These are phyloP conservation scores for Morpho deidamia DNA, from an alignment of 2,888 invertebrate genomes.

Conservation along the genomic window DNA sequence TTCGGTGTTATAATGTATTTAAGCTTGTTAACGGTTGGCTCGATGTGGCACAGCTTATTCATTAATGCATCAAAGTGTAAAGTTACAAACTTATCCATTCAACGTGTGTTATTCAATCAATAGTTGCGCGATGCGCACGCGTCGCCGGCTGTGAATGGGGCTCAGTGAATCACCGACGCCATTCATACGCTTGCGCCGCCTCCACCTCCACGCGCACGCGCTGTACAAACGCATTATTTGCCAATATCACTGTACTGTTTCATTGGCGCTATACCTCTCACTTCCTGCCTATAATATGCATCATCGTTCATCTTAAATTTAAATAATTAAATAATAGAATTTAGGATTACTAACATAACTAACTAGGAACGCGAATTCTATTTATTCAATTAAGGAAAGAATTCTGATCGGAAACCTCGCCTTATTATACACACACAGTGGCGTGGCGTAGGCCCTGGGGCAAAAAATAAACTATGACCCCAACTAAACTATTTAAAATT, in stretches of 20 bases:
- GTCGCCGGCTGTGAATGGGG: conserved; percentile 59
- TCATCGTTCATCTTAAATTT: conserved; percentile 16
- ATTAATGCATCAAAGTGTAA: conserved; percentile 1
- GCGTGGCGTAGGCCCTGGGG: no score
- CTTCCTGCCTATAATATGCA: conserved; percentile 48
- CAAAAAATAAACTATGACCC: no score
- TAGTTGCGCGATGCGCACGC: conserved; percentile 25
- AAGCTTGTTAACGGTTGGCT: background rate
- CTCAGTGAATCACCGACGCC: conserved; percentile 66
- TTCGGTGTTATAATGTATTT: no score
- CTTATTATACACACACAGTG: no score
- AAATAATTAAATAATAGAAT: background rate
- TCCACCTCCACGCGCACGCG: conserved; percentile 66
- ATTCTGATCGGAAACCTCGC: no score
- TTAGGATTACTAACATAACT: no score
- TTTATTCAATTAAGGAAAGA: no score
- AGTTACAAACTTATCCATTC: conserved; percentile 2
- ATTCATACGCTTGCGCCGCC: conserved; percentile 62
- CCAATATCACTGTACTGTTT: conserved; percentile 51
- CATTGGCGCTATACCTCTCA: conserved; percentile 59
- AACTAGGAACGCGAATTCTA: no score
- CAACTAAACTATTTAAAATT: no score
- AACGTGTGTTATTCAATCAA: conserved; percentile 13
- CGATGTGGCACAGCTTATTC: background rate
- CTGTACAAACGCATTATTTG: conserved; percentile 50